Evolutionary conservation across 2,113 vertebrate species (phyloP).

Genomic region (Chloebia gouldiae): DNA sequence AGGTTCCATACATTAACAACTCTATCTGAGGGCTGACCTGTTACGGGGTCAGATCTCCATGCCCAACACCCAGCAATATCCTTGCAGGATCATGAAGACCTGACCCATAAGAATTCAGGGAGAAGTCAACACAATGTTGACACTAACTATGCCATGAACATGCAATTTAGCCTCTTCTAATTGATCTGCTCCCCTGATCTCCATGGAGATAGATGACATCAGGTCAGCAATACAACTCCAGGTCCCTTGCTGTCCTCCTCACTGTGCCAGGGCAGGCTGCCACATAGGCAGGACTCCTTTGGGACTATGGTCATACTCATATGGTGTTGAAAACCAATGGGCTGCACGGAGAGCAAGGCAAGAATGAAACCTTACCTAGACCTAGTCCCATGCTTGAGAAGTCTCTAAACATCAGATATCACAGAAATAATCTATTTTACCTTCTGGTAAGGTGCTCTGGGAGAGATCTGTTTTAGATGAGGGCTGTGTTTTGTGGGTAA

Average conservation of each 20-base stretch:
- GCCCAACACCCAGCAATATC: not conserved
- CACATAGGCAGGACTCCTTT: not conserved
- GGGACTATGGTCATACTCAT: not conserved
- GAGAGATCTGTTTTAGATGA: not conserved
- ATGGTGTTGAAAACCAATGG: not conserved
- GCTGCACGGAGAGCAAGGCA: accelerated
- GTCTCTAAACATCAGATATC: not conserved
- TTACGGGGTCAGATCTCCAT: not conserved
- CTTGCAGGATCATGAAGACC: not conserved
- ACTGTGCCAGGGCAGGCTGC: not conserved
- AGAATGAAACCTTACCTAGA: not conserved
- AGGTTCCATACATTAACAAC: not conserved
- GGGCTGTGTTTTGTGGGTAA: not conserved
- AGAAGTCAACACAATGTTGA: not conserved
- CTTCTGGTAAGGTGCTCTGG: not conserved
- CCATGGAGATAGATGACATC: not conserved
- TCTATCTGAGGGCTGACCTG: not conserved
- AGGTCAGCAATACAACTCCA: not conserved
- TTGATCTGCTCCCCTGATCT: not conserved
- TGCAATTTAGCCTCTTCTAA: not conserved
- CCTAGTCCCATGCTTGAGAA: not conserved
- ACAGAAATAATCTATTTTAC: not conserved
- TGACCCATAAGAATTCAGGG: not conserved
- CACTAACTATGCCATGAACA: not conserved
- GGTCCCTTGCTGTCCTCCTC: not conserved